Percentiles rank a stretch among this genome's conserved stretches.
These are phyloP conservation scores for Dasysyrphus albostriatus DNA, from an alignment of 2,888 invertebrate genomes.

Conservation along the genomic window DNA sequence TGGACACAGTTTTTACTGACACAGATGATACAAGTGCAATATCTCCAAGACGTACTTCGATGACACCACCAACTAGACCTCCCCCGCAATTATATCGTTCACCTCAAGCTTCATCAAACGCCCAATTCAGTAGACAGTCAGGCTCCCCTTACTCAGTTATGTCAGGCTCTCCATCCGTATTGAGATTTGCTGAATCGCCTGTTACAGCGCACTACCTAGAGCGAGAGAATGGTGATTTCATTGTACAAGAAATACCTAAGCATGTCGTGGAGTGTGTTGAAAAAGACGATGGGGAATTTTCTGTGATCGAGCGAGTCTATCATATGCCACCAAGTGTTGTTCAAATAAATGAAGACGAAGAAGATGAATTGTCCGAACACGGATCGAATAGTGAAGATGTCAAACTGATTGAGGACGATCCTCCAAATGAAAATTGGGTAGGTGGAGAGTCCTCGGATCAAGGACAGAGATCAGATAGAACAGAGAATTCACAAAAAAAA, in stretches of 20 bases:
- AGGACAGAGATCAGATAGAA: neutral
- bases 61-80: conserved; percentile 62
- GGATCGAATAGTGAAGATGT: conserved; percentile 69
- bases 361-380: conserved; percentile 78
- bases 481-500: conserved; percentile 50
- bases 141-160: conserved; percentile 69
- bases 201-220: conserved; percentile 82
- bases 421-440: conserved; percentile 34
- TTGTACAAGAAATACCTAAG: conserved; percentile 83
- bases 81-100: conserved; percentile 69
- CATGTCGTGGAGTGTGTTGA: conserved; percentile 83
- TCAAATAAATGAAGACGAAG: conserved; percentile 82
- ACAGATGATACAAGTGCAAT: conserved; percentile 38
- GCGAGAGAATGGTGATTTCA: conserved; percentile 83
- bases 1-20: conserved; percentile 41
- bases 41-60: conserved; percentile 43
- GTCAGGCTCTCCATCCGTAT: conserved; percentile 80
- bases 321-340: conserved; percentile 83
- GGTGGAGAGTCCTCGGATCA: conserved; percentile 39
- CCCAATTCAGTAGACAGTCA: conserved; percentile 53
- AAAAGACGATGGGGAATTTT: conserved; percentile 83
- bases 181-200: conserved; percentile 82
- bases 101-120: conserved; percentile 40
- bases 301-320: conserved; percentile 83
- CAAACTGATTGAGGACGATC: conserved; percentile 75